Percentiles rank a stretch among this genome's conserved stretches.
Evolutionary conservation across 2,797 vertebrate genomes (phyloP).

Genomic region (Diplodus sargus): DNA sequence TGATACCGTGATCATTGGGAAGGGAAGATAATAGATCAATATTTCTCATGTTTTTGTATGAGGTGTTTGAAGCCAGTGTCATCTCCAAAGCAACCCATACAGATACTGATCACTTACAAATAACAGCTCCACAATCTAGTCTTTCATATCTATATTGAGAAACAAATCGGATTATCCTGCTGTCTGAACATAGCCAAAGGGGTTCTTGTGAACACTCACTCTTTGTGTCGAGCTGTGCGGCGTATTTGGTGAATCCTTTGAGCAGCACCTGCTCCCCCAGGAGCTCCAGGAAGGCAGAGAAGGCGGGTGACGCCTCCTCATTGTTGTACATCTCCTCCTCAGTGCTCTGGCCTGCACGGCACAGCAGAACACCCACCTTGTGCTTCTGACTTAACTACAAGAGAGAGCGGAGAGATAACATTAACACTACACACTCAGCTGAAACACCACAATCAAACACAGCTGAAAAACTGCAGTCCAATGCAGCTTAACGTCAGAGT

Average conservation of each 20-base stretch:
- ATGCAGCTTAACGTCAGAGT: conserved; percentile 17
- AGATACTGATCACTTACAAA: too few species aligned
- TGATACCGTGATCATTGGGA: too few species aligned
- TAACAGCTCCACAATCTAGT: too few species aligned
- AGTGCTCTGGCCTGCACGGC: conserved; percentile 93
- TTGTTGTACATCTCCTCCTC: conserved; percentile 99
- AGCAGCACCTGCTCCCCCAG: conserved; percentile 93
- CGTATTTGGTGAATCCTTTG: conserved; percentile 92
- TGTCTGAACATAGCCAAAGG: background rate
- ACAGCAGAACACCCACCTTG: conserved; percentile 96
- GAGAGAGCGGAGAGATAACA: conserved; percentile 39
- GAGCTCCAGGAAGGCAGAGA: conserved; percentile 91
- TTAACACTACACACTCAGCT: conserved; percentile 27
- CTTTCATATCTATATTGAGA: too few species aligned
- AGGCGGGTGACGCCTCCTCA: conserved; percentile 89
- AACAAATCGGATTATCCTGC: too few species aligned
- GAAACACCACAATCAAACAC: background rate
- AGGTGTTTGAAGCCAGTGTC: too few species aligned
- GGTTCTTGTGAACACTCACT: conserved; percentile 83
- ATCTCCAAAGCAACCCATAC: too few species aligned
- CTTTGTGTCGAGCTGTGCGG: conserved; percentile 95
- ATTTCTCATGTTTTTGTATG: too few species aligned
- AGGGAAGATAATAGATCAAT: too few species aligned
- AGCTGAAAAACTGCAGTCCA: conserved; percentile 5
- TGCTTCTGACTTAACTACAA: conserved; percentile 92